Evolutionary conservation across 2,797 vertebrate species (phyloP), one percentile per base, ranked within the genome.

Genomic region (Eupleurogrammus muticus): DNA sequence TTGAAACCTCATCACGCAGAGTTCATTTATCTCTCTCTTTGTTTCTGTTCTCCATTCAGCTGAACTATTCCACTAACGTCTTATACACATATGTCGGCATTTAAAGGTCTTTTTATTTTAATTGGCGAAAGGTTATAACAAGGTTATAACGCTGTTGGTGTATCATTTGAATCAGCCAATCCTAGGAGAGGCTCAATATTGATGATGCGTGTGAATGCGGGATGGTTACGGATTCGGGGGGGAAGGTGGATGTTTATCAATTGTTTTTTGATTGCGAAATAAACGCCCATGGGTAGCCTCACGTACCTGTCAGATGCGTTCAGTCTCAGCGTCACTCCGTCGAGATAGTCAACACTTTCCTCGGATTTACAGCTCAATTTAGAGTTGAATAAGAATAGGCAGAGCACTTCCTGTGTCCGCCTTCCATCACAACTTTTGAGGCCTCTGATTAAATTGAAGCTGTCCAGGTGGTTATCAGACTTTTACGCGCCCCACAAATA

Each of bases 401-500:
- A 59, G 50, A 81, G 36, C 63, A 47, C 58, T 73, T 52, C 62
- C 23, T 83, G 79, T 74, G 75, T 79, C 74, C 67, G 56, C 34
- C 5, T 70, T 75, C 20, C 35, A 47, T 68, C 70, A 8, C 36
- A 70, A 46, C 51, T 63, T 80, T 77, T 73, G 57, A 70, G 67
- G 55, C 55, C 17, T n/a, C 38, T 49, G 70, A 80, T 85, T 75
- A 55, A 74, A 77, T 76, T 59, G 66, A 79, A 54, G 75, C 77
- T 81, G 86, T 84, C 86, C 80, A 60, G 62, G 72, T 84, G 77
- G 87, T 90, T 93, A 93, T 94, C 90, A 60, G 70, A 46, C 71
- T 70, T 58, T 77, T 82, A 77, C 77, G 80, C 64, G 54, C 74
- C 77, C 58, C n/a, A 21, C 82, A 81, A 59, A 63, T 49, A 80